phyloP scores from a whole-genome alignment of 2,113 vertebrate species.

The Mesitornis unicolor region DNA sequence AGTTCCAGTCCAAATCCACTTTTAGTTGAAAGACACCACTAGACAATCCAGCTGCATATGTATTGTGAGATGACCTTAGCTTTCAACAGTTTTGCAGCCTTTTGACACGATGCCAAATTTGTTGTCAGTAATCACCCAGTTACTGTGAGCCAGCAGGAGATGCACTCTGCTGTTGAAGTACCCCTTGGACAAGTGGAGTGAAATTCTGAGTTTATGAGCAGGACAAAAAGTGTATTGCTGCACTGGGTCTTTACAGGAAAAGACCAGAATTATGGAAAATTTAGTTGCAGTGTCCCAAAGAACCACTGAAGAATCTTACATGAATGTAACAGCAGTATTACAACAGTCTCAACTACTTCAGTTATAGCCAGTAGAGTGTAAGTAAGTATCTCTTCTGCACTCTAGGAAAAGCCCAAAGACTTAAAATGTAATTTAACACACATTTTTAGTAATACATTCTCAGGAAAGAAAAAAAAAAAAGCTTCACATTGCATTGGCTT shows the following conservation, averaged over 20 bases:
- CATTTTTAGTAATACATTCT: not conserved
- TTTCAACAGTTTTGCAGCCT: not conserved
- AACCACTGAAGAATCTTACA: not conserved
- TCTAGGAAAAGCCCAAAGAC: not conserved
- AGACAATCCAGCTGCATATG: not conserved
- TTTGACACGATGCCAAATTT: not conserved
- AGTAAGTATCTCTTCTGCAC: not conserved
- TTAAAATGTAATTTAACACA: not conserved
- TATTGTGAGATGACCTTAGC: not conserved
- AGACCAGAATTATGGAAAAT: not conserved
- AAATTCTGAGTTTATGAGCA: not conserved
- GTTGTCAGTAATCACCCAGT: not conserved
- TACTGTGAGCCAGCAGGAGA: not conserved
- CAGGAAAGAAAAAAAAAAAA: not conserved
- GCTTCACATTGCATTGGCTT: not conserved
- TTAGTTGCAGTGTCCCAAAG: not conserved
- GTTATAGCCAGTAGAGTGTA: fast-evolving
- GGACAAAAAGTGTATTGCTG: not conserved
- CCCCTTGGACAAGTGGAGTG: not conserved
- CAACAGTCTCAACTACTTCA: not conserved
- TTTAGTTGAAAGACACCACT: not conserved
- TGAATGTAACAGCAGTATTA: not conserved
- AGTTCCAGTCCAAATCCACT: not conserved
- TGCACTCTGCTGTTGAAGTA: not conserved
- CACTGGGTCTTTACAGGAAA: not conserved